A percentile compares a stretch with the other conserved stretches of the same genome.
These are phyloP conservation scores for Pelusios castaneus DNA, from an alignment of 2,113 vertebrate species.

Conservation along the genomic window DNA sequence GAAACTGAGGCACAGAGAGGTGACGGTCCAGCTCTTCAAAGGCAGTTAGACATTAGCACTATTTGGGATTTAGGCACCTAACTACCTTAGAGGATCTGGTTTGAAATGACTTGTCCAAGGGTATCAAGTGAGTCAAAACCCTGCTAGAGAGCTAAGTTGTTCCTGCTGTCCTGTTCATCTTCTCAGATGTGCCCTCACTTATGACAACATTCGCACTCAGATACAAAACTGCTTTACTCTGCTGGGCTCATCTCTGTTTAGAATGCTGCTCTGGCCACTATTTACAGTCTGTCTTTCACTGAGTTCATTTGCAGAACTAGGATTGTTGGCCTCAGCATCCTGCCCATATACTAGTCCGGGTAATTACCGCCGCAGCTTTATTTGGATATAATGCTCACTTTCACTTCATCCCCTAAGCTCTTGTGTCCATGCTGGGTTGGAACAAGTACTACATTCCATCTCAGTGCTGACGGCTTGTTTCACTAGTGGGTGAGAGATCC, in stretches of 20 bases:
- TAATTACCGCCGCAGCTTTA: background rate
- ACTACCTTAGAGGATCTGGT: too few species aligned
- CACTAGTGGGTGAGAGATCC: too few species aligned
- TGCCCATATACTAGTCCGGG: background rate
- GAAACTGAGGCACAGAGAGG: background rate
- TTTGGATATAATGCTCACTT: rapidly evolving
- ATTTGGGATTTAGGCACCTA: too few species aligned
- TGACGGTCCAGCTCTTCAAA: background rate
- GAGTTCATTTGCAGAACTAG: background rate
- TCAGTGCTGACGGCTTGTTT: too few species aligned
- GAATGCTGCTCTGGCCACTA: background rate
- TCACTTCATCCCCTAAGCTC: background rate
- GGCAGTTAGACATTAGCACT: background rate
- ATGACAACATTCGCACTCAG: background rate
- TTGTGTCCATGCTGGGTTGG: rapidly evolving
- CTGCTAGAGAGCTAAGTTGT: background rate
- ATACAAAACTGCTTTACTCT: background rate
- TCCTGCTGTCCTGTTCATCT: background rate
- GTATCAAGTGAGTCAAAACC: background rate
- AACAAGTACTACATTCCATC: background rate
- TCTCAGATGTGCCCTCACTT: background rate
- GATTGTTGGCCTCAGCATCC: background rate
- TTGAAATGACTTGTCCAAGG: background rate
- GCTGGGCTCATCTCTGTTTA: background rate
- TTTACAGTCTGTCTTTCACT: background rate